phyloP scores from a whole-genome alignment of 1,140 invertebrate species.

The Drosophila burlai region DNA sequence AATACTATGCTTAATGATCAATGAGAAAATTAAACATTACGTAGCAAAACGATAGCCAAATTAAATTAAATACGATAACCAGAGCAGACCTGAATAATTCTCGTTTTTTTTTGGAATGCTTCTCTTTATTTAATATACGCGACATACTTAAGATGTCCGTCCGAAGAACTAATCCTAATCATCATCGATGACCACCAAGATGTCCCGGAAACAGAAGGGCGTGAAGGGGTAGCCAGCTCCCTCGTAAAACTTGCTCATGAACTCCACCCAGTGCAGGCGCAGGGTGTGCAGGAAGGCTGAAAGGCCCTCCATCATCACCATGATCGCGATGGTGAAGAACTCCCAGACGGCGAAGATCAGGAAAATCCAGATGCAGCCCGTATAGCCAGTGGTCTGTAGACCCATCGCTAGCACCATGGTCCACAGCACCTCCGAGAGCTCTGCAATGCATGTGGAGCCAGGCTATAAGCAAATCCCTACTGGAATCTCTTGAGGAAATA shows the following conservation, averaged over 20 bases:
- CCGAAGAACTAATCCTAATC: conserved; percentile 17
- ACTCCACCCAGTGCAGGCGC: conserved; percentile 99
- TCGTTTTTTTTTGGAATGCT: conserved; percentile 4
- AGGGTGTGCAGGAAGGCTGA: conserved; percentile 99
- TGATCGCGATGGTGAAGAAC: conserved; percentile 94
- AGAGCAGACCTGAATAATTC: too few relatives aligned
- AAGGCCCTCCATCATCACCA: conserved; percentile 99
- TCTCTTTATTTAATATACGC: conserved; percentile 8
- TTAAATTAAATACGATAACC: too few relatives aligned
- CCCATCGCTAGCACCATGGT: conserved; percentile 90
- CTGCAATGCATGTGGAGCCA: conserved; percentile 86
- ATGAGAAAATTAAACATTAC: too few relatives aligned
- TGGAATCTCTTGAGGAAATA: conserved; percentile 40
- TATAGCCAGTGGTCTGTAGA: conserved; percentile 56
- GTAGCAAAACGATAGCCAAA: too few relatives aligned
- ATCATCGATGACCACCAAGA: conserved; percentile 88
- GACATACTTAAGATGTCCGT: neutral
- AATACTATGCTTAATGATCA: too few relatives aligned
- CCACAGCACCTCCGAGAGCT: conserved; percentile 97
- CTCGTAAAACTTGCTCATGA: conserved; percentile 98
- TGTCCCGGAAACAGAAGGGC: conserved; percentile 96
- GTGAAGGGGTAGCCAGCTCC: conserved; percentile 95
- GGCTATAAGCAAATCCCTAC: neutral
- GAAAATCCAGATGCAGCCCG: conserved; percentile 87
- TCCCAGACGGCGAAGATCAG: conserved; percentile 94